phyloP scores from a whole-genome alignment of 2,888 invertebrate species.

The Acanthosepion esculentum region DNA sequence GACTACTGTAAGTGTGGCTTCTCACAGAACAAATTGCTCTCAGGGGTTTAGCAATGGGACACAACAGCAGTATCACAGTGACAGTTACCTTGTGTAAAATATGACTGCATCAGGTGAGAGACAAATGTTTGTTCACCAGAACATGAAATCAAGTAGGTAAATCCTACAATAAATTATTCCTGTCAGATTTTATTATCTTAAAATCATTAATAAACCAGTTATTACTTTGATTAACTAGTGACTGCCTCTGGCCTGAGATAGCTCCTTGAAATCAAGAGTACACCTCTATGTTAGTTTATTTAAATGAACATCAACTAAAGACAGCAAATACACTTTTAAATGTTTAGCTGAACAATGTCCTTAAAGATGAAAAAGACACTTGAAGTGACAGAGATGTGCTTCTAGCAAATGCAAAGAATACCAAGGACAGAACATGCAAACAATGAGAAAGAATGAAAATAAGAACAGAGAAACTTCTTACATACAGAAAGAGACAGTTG shows the following conservation, averaged over 20 bases:
- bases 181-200: neutral
- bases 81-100: neutral
- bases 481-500: no score
- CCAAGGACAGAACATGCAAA: no score
- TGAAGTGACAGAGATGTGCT: no score
- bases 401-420: no score
- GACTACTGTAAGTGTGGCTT: neutral
- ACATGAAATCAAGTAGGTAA: neutral
- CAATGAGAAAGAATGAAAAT: no score
- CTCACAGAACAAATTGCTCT: neutral
- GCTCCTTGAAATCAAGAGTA: no score
- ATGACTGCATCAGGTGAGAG: neutral
- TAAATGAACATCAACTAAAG: no score
- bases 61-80: neutral
- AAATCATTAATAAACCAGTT: slow-evolving; percentile 3
- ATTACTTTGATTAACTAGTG: neutral
- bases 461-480: no score
- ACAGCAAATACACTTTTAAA: no score
- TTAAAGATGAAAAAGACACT: no score
- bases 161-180: neutral
- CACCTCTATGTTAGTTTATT: no score
- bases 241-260: neutral
- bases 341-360: no score
- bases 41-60: neutral
- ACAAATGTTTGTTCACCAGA: neutral